Base-by-base conservation (phyloP, 2,888 invertebrate species). In the Cheilosia scutellata region DNA sequence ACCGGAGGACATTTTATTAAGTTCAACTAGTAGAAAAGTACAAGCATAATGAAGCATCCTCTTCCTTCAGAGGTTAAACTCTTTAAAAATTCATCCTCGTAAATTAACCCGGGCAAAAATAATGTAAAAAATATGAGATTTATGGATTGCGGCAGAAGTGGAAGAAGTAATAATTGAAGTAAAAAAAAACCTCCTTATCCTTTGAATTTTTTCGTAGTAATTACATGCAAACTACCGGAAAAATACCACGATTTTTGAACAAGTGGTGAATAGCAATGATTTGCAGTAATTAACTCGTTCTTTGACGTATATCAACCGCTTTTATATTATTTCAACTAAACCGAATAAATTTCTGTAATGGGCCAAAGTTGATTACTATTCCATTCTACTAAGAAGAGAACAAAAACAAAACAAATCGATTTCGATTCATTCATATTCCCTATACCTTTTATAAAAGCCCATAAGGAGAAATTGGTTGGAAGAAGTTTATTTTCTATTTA, bases 211-310 rank as follows among this genome's bases (percentile, higher is more conserved):
- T 0, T 11, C 37, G 37, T 11, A 37, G 37, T 11, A 3, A 37
- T 37, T 37, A 11, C 37, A 11, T 7, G 9, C 29, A n/a, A 62
- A 62, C 62, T 62, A 44, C 44, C 44, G 44, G 31, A 62, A 62
- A 16, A 44, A 62, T 29, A 29, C 5, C 16, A 16, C 4, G 29
- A 62, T 62, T 47, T 20, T 5, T 63, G 63, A 31, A 11, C 31
- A 16, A 7, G n/a, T 16, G 6, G 5, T 47, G 13, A 13, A 25
- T n/a, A 25, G 49, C 16, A 20, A 63, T 63, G 11, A 63, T 31
- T 47, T 20, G 29, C 9, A 31, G 31, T 33, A 9, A 63, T 20
- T 62, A 31, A 33, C 31, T 63, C 9, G 9, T 16, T 55, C 9
- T 33, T 9, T 16, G 9, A 44, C 20, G 47, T 63, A 20, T 63